Evolutionary conservation across 2,888 invertebrate species (phyloP), one percentile per base, ranked within the genome.

Genomic region (Drosophila mettleri): DNA sequence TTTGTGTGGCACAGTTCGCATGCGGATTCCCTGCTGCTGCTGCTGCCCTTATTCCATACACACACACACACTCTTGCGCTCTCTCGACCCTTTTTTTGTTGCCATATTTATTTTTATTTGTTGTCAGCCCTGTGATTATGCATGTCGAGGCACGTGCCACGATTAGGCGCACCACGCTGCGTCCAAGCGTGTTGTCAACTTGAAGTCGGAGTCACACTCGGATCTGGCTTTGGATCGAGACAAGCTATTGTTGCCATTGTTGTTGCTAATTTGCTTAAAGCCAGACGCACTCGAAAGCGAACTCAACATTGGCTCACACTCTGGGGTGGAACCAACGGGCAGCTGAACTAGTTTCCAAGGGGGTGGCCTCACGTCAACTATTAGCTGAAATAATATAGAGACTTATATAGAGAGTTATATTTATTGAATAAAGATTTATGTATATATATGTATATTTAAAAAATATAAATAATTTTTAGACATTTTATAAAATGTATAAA

Each of bases 61-160:
- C n/a, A n/a, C n/a, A n/a, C n/a, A n/a, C n/a, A n/a, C n/a, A n/a
- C 41, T 4, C 18, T 12, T 2, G 2, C 16, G 3, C n/a, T 10
- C n/a, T 38, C n/a, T 39, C 62, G 69, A 68, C 78, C 74, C 77
- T 69, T 74, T 72, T 66, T 58, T 20, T 34, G 20, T 20, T 58
- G 16, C 34, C 62, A 34, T 58, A 54, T 51, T 48, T 64, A 39
- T 66, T 63, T 38, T 62, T 48, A 55, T 57, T 55, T 74, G 66
- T 48, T 69, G 69, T 61, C 64, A 77, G 79, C 72, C 82, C 83
- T 81, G 73, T 86, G 82, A 86, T 86, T 89, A 86, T 80, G 74
- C 81, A 89, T 86, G 83, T 89, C 64, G 59, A 68, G 67, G 88
- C 86, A 86, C 86, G 86, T 86, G 86, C 86, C 86, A 88, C 86